phyloP scores from a whole-genome alignment of 2,797 vertebrate species.

The Liasis olivaceus region DNA sequence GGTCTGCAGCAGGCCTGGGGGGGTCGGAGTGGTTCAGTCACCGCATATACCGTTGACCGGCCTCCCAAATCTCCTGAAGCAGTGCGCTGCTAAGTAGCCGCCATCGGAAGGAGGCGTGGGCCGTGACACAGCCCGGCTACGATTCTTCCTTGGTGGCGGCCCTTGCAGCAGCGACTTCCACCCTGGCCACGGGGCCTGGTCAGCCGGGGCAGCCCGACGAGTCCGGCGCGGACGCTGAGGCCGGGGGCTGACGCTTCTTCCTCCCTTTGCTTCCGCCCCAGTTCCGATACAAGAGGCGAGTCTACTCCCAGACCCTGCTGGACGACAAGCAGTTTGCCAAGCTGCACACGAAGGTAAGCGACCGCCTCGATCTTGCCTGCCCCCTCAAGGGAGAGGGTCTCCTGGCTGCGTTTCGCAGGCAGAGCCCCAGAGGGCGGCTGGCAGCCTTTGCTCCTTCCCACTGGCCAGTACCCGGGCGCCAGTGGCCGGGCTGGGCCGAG shows the following conservation, averaged over 20 bases:
- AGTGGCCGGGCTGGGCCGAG: not conserved
- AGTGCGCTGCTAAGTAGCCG: not conserved
- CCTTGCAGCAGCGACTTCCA: not conserved
- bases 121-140: not conserved
- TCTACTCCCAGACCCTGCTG: constrained; percentile 91
- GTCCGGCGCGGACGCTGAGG: rapidly evolving
- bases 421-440: not conserved
- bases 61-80: not conserved
- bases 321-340: constrained; percentile 97
- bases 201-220: not conserved
- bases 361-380: too few relatives aligned
- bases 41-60: not conserved
- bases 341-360: constrained; percentile 94
- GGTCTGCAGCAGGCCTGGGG: not conserved
- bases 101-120: not conserved
- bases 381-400: not conserved
- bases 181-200: not conserved
- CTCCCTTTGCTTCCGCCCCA: constrained; percentile 68
- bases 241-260: not conserved
- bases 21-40: not conserved
- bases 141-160: not conserved
- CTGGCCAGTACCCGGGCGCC: not conserved
- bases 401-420: not conserved
- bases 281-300: constrained; percentile 96
- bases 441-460: not conserved